Evolutionary conservation across 2,113 vertebrate species (phyloP).

Genomic region (Grammomys surdaster): DNA sequence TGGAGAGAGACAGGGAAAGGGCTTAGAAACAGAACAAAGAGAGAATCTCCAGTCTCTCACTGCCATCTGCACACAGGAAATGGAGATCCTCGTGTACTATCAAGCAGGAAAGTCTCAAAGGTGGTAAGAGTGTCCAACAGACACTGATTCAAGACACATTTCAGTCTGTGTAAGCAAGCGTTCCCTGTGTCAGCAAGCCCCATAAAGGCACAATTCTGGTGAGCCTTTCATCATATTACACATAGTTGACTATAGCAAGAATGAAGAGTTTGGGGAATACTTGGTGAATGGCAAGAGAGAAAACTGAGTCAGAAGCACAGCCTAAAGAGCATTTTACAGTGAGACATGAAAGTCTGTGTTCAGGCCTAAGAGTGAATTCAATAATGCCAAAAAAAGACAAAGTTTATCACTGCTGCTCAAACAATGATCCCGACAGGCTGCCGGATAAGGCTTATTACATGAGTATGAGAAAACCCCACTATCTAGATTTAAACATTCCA

Average conservation of each 20-base stretch:
- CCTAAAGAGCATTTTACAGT: neutral
- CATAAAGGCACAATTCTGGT: neutral
- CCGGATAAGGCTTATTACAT: fast-evolving
- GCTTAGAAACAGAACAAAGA: neutral
- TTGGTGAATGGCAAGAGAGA: fast-evolving
- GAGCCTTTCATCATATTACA: too few species aligned
- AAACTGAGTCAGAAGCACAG: neutral
- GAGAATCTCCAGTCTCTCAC: neutral
- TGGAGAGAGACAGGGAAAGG: too few species aligned
- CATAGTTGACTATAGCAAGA: neutral
- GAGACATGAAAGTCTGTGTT: neutral
- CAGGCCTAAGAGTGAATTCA: neutral
- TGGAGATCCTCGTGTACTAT: too few species aligned
- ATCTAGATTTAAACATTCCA: neutral
- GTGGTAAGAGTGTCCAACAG: fast-evolving
- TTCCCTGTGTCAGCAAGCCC: neutral
- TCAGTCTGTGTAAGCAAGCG: neutral
- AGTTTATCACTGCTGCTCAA: neutral
- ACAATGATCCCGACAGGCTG: neutral
- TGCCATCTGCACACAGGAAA: neutral
- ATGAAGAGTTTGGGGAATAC: too few species aligned
- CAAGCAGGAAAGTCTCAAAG: neutral
- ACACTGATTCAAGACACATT: too few species aligned
- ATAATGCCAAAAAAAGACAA: neutral
- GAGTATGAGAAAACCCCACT: neutral